Conservation (phyloP, 1,140 invertebrate genomes). For the Aleiodes sp. region DNA sequence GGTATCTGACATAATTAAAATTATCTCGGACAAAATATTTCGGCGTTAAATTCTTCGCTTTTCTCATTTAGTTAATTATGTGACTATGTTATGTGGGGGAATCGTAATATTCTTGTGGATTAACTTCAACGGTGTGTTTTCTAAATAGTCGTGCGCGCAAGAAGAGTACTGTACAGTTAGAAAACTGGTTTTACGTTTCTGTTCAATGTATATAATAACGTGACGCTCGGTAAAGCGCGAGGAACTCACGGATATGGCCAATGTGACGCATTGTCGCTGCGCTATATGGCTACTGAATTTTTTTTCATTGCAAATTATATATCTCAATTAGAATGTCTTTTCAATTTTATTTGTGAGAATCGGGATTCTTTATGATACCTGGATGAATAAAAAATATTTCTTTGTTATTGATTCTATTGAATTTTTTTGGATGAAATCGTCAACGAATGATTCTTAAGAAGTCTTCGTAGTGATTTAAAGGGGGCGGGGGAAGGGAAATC, state of each 20-base stretch:
- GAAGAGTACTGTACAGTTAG: conserved; percentile 49
- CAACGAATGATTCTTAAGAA: too few species aligned
- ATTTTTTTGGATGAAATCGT: too few species aligned
- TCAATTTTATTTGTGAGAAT: background rate
- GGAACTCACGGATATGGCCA: background rate
- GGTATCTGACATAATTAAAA: background rate
- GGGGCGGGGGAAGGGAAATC: too few species aligned
- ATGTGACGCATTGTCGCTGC: background rate
- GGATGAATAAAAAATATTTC: too few species aligned
- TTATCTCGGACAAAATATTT: background rate
- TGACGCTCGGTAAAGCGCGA: background rate
- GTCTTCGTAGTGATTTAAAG: too few species aligned
- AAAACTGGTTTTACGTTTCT: conserved; percentile 48
- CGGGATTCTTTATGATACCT: too few species aligned
- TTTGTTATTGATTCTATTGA: too few species aligned
- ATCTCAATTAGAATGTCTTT: background rate
- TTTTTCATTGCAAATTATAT: background rate
- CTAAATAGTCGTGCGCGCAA: background rate
- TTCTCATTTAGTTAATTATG: background rate
- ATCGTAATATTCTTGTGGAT: background rate
- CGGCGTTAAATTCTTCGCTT: background rate
- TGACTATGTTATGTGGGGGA: background rate
- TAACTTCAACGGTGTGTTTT: background rate
- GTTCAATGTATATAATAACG: background rate
- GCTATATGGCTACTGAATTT: too few species aligned